Conservation (phyloP, 2,797 vertebrate species). For the Arnoldichthys spilopterus region DNA sequence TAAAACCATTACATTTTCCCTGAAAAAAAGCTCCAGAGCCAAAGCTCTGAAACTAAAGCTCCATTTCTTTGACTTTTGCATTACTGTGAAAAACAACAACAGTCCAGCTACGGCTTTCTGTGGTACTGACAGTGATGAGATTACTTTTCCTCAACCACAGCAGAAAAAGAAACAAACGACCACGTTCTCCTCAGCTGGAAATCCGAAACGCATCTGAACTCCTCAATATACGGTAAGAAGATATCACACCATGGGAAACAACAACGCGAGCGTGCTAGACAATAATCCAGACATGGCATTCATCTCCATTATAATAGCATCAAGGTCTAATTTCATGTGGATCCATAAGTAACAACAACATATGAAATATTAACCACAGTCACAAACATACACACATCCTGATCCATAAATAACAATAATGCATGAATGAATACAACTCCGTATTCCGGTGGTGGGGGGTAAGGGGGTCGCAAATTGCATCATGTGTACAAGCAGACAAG, state of each 20-base stretch:
- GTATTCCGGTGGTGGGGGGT: no score
- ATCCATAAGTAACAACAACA: constrained; percentile 9
- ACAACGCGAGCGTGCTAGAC: constrained; percentile 16
- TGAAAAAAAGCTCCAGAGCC: not conserved
- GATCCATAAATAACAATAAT: not conserved
- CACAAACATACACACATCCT: not conserved
- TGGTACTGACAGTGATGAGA: not conserved
- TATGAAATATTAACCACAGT: constrained; percentile 32
- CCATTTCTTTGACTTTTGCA: not conserved
- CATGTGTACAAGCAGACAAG: constrained; percentile 6
- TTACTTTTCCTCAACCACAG: not conserved
- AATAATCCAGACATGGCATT: constrained; percentile 27
- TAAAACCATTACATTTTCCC: not conserved
- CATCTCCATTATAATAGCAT: constrained; percentile 23
- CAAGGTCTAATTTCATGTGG: constrained; percentile 26
- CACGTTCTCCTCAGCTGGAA: not conserved
- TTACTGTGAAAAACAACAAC: not conserved
- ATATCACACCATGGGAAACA: constrained; percentile 22
- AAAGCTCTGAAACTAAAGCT: not conserved
- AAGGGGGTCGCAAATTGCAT: constrained; percentile 13
- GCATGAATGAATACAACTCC: constrained; percentile 15
- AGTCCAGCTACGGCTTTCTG: not conserved
- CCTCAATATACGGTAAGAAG: constrained; percentile 16
- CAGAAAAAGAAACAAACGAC: not conserved
- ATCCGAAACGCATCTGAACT: not conserved